phyloP scores from a whole-genome alignment of 2,113 vertebrate species.

The Pterocles burchelli region DNA sequence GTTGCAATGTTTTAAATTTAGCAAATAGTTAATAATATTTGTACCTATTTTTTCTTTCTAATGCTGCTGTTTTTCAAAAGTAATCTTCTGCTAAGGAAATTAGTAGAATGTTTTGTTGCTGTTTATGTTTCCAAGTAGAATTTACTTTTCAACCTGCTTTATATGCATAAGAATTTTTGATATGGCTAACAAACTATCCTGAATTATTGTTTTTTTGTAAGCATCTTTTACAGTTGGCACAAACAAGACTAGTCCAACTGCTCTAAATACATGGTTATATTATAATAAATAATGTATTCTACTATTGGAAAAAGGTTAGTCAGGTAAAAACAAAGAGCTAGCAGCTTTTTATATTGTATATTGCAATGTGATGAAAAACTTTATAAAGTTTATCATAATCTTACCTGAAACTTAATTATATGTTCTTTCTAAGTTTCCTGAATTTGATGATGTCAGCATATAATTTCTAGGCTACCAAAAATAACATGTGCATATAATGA shows the following conservation, averaged over 20 bases:
- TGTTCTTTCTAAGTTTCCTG: background rate
- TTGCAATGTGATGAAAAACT: background rate
- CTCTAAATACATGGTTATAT: background rate
- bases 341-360: background rate
- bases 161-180: background rate
- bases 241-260: background rate
- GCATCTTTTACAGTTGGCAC: background rate
- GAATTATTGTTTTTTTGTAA: background rate
- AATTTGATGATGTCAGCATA: background rate
- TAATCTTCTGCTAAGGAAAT: background rate
- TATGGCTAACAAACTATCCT: background rate
- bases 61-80: background rate
- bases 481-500: background rate
- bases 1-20: background rate
- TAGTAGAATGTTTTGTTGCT: background rate
- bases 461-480: background rate
- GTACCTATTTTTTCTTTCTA: background rate
- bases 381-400: background rate
- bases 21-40: background rate
- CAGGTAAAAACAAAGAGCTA: background rate
- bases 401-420: background rate
- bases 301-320: background rate
- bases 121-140: background rate
- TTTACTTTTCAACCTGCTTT: background rate
- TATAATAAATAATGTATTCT: background rate